Evolutionary conservation across 1,140 invertebrate species (phyloP).

Genomic region (Calliopsis andreniformis): DNA sequence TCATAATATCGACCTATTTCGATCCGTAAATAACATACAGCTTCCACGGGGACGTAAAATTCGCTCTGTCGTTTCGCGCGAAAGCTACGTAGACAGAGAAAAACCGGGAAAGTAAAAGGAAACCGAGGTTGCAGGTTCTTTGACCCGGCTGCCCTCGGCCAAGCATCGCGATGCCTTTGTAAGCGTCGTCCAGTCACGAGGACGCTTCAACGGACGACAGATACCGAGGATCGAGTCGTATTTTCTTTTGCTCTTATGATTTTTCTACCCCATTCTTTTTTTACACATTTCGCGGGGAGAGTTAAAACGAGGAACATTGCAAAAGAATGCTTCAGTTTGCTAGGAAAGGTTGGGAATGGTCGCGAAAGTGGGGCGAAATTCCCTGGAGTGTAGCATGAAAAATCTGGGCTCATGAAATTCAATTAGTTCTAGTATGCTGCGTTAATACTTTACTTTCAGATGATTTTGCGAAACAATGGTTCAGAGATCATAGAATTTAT

Average conservation of each 20-base stretch:
- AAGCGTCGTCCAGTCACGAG: background rate
- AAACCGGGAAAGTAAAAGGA: slow-evolving; percentile 1
- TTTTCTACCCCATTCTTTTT: slow-evolving; percentile 3
- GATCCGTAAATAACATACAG: slow-evolving; percentile 9
- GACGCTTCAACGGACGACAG: background rate
- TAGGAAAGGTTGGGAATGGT: background rate
- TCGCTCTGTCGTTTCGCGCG: background rate
- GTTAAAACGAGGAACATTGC: background rate
- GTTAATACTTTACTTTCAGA: slow-evolving; percentile 16
- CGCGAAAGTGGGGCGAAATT: background rate
- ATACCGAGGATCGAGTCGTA: slow-evolving; percentile 9
- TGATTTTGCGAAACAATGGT: background rate
- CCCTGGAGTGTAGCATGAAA: background rate
- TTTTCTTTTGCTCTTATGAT: slow-evolving; percentile 21
- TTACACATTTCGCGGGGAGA: background rate
- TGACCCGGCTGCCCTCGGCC: background rate
- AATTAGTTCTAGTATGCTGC: background rate
- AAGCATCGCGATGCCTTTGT: background rate
- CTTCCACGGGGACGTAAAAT: background rate
- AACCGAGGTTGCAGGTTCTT: slow-evolving; percentile 19
- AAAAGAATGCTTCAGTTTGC: background rate
- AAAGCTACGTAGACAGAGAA: background rate
- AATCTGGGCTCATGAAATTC: slow-evolving; percentile 2
- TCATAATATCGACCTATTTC: background rate
- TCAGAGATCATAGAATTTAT: background rate